Base-by-base conservation (phyloP, 1,140 invertebrate species). In the Neelides sp. region DNA sequence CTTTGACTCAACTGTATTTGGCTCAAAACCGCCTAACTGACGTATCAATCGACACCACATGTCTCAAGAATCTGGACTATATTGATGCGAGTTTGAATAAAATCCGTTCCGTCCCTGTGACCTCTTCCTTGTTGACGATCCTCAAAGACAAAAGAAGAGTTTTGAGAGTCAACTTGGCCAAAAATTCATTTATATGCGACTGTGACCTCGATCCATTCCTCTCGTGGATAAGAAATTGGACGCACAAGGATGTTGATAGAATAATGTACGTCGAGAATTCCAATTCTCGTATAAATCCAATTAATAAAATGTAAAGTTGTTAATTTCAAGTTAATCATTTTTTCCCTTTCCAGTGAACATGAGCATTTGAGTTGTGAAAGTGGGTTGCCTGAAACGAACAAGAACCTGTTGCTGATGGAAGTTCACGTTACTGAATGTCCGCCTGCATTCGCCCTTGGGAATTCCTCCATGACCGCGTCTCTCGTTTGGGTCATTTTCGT, bases 61-160 rank as follows among this genome's bases (percentile, higher is more conserved):
- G 82, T 62, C 64, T 85, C 13, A 71, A 71, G 23, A 73, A 79
- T 54, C 62, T 86, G 22, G 63, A 76, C 36, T 81, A 79, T 62
- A 65, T 85, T 19, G 83, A 85, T 65, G 65, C 85, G 7, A 76
- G 80, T 59, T 67, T 73, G 8, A 86, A 86, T 59, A 74, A 75
- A 49, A 82, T 86, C 17, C 69, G 68, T 4, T 71, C 63, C 20
- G 67, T 86, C 1, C 67, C 67, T 13, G 66, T 73, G 34, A 61
- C 68, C 4, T 80, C 83, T 54, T 60, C 66, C 10, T 66, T 85
- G 13, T 81, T 82, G 55, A 63, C 65, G 13, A 64, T 81, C 32
- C 68, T 73, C 12, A 65, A 68, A 5, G 36, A 44, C 13, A 61
- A 71, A 17, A 73, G 37, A 44, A 19, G 34, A 67, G n/a, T 64